These are phyloP conservation scores for Parascotia fuliginaria DNA, from an alignment of 2,888 invertebrate species.

Conservation along the genomic window DNA sequence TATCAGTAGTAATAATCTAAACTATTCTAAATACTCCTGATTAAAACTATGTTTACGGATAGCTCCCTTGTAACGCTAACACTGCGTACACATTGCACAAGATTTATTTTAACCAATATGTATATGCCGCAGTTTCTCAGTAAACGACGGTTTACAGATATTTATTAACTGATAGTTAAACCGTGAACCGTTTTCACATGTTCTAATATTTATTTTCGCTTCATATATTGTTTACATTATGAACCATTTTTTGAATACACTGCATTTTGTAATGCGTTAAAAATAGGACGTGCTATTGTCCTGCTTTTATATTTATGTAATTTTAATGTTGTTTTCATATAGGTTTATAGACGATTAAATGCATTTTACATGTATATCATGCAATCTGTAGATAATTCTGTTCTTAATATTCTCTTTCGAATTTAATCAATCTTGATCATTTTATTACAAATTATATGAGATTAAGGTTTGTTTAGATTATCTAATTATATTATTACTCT, in stretches of 20 bases:
- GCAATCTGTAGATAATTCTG: too few relatives aligned
- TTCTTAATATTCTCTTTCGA: too few relatives aligned
- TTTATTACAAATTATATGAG: too few relatives aligned
- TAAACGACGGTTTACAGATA: conserved; percentile 50
- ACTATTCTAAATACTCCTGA: conserved; percentile 22
- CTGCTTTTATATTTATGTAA: neutral
- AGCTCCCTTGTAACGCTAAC: conserved; percentile 13
- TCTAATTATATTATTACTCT: too few relatives aligned
- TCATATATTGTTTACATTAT: conserved; percentile 35
- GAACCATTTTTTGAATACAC: conserved; percentile 7
- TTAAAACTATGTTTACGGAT: neutral
- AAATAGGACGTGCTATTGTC: conserved; percentile 24
- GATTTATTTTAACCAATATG: conserved; percentile 54
- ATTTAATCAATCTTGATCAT: too few relatives aligned
- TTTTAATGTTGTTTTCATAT: neutral
- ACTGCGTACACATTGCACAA: conserved; percentile 32
- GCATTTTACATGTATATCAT: too few relatives aligned
- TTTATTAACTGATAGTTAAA: conserved; percentile 66
- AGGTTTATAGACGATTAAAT: too few relatives aligned
- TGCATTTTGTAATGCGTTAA: conserved; percentile 11
- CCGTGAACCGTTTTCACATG: conserved; percentile 53
- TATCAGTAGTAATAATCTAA: neutral
- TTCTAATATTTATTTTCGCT: conserved; percentile 58
- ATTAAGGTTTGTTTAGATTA: too few relatives aligned
- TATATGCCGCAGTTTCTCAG: conserved; percentile 51